Evolutionary conservation across 2,888 invertebrate genomes (phyloP), one percentile per base, ranked within the genome.

Genomic region (Barypeithes pellucidus): DNA sequence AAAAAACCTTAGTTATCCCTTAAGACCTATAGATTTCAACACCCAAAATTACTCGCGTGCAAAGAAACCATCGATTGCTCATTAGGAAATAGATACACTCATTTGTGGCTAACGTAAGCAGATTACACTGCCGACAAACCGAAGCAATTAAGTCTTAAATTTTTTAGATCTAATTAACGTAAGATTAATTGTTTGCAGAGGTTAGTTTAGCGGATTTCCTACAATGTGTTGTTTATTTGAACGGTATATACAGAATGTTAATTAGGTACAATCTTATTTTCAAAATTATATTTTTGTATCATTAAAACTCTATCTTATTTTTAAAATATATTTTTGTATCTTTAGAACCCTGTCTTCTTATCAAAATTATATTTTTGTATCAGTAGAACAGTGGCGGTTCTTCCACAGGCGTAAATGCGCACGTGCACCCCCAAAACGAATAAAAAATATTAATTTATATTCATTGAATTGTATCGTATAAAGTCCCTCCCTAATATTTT

Each of bases 171-270:
- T 3, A 39, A 39, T 39, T 39, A n/a, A 12, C 0, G 39, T 2
- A 12, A 39, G 39, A n/a, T 39, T 39, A 39, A 39, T 39, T 39
- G 39, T 39, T 39, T 39, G 9, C 12, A 39, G n/a, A 3, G n/a
- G n/a, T n/a, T n/a, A n/a, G 39, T 39, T 39, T n/a, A 39, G 39
- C n/a, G 39, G 39, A 39, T 39, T 39, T 39, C 39, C 39, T 39
- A 39, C n/a, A 39, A 5, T 8, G 36, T 9, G 36, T 2, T 11
- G 36, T 8, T 12, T 36, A 36, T 36, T 36, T 36, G 2, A 36
- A 36, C 36, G 36, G 36, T 39, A 39, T 39, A 1, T 39, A 8
- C 3, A 39, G 9, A 39, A n/a, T 39, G 2, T 39, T 39, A n/a
- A 39, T 12, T 39, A 39, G 2, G 3, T n/a, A n/a, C 2, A 36